Evolutionary conservation across 2,797 vertebrate species (phyloP), one percentile per base, ranked within the genome.

Genomic region (Smutsia temminckii): DNA sequence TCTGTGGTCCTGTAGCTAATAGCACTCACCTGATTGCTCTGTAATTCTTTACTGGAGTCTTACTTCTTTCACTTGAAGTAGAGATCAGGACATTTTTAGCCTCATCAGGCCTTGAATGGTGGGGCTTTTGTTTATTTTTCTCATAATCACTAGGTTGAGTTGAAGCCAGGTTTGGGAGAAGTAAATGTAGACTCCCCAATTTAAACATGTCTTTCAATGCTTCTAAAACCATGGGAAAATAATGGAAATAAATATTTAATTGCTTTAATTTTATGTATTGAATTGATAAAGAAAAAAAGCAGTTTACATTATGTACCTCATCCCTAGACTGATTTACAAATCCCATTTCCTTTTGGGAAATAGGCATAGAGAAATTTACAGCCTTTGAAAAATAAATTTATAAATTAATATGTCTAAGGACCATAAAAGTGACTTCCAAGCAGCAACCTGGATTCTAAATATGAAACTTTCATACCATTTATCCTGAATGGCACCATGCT

Each of bases 301-400:
- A 88, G 42, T 59, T 27, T 61, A 40, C 51, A 61, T 40, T 91
- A 46, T 57, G 21, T 49, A 51, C 51, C 9, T 79, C 59, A 92
- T 96, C 79, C 85, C 51, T 81, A 63, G 53, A 59, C 18, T 53
- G 32, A 80, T 29, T 11, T 88, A 66, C 18, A 84, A 51, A 46
- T 93, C 23, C 13, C 34, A 34, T 85, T 79, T 96, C 20, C 11
- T 95, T 89, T 79, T n/a, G 14, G 53, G 69, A 94, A 96, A 66
- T 8, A 37, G 11, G 23, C 32, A 32, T 46, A 49, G 68, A 93
- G 42, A 84, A 5, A 63, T 57, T 69, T 68, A 25, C 0, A 40
- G 37, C 14, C 66, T 34, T 80, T 81, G 29, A 89, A 96, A 95
- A 87, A 49, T 80, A 77, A 69, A 51, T 55, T 81, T 89, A 61